These are phyloP conservation scores for Caenorhabditis sp. DNA, from an alignment of 2,888 invertebrate species.

Conservation along the genomic window DNA sequence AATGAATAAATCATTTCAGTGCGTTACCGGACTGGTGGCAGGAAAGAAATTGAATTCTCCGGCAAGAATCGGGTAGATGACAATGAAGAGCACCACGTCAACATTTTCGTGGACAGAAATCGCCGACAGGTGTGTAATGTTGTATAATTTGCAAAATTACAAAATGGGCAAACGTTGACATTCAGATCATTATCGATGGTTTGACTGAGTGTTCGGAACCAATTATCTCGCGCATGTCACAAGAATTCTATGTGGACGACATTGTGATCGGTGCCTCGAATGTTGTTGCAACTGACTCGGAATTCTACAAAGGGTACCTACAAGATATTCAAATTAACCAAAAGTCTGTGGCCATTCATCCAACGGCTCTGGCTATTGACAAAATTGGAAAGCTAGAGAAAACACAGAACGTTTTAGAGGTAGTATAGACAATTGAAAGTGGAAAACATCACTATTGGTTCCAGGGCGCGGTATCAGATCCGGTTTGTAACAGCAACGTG, in stretches of 20 bases:
- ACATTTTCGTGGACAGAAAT: slow-evolving; percentile 64
- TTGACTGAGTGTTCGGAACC: slow-evolving; percentile 66
- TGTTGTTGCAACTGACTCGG: slow-evolving; percentile 30
- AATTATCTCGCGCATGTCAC: slow-evolving; percentile 74
- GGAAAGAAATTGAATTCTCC: slow-evolving; percentile 49
- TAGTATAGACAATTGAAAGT: slow-evolving; percentile 22
- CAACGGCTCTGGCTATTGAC: slow-evolving; percentile 66
- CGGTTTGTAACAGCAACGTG: slow-evolving; percentile 84
- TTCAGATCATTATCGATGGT: slow-evolving; percentile 73
- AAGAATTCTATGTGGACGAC: slow-evolving; percentile 78
- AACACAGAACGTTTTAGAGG: slow-evolving; percentile 75
- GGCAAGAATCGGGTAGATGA: slow-evolving; percentile 71
- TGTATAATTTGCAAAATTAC: not conserved
- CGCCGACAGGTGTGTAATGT: slow-evolving; percentile 52
- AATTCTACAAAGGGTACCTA: slow-evolving; percentile 74
- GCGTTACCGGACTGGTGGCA: slow-evolving; percentile 62
- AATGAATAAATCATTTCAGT: slow-evolving; percentile 52
- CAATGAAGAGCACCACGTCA: slow-evolving; percentile 74
- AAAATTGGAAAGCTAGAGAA: slow-evolving; percentile 69
- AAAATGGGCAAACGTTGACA: no score
- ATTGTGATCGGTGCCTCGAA: slow-evolving; percentile 74
- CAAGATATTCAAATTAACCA: slow-evolving; percentile 81
- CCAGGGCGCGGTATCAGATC: slow-evolving; percentile 79
- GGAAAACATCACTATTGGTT: not conserved
- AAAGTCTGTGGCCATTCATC: slow-evolving; percentile 73